phyloP scores from a whole-genome alignment of 2,888 invertebrate genomes.

The Epistrophella euchroma region DNA sequence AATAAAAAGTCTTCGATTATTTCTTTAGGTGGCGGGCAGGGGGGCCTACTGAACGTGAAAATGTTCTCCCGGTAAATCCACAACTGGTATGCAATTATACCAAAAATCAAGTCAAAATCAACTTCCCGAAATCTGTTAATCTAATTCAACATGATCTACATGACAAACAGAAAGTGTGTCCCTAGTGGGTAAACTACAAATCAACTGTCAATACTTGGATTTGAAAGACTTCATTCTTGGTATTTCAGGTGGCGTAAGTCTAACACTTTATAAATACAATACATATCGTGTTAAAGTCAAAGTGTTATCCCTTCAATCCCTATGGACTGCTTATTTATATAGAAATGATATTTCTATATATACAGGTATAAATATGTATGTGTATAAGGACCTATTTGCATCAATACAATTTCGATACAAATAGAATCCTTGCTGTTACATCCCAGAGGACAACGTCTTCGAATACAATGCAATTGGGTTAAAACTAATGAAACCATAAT shows the following conservation, averaged over 20 bases:
- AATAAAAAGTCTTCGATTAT: no score
- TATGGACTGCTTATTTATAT: conserved; percentile 3
- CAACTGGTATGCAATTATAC: background rate
- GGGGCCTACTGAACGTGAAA: no score
- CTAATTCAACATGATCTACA: conserved; percentile 11
- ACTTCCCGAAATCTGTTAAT: background rate
- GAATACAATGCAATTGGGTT: background rate
- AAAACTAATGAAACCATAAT: conserved; percentile 3
- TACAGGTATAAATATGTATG: no score
- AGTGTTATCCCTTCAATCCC: conserved; percentile 16
- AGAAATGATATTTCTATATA: background rate
- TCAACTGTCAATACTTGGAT: conserved; percentile 15
- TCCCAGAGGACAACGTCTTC: conserved; percentile 12
- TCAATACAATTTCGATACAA: conserved; percentile 7
- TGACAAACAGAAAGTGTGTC: conserved; percentile 15
- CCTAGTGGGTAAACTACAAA: conserved; percentile 7
- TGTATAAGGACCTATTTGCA: conserved; percentile 14
- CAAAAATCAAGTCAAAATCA: background rate
- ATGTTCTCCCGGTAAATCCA: no score
- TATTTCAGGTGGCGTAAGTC: conserved; percentile 6
- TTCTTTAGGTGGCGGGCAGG: no score
- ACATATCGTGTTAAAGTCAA: conserved; percentile 17
- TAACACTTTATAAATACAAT: no score
- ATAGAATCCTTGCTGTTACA: conserved; percentile 24
- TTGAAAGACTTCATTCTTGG: conserved; percentile 21